Evolutionary conservation across 2,113 vertebrate genomes (phyloP).

Genomic region (Lipophrys pholis): DNA sequence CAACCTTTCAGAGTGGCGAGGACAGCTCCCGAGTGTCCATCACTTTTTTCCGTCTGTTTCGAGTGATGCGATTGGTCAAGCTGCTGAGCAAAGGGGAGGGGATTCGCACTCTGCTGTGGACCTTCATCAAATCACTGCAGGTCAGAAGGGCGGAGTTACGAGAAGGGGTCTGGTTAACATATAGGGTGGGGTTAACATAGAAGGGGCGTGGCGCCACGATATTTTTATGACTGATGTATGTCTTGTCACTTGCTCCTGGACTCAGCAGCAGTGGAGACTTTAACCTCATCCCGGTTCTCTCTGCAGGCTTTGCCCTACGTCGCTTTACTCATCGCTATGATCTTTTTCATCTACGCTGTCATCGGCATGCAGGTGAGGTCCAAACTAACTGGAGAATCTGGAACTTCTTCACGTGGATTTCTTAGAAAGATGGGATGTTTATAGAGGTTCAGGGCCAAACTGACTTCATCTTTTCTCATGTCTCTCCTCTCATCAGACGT

Average conservation of each 20-base stretch:
- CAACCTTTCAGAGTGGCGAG: conserved; percentile 88
- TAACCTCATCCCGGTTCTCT: neutral
- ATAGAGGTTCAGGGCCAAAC: too few species aligned
- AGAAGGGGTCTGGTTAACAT: neutral
- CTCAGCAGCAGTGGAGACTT: neutral
- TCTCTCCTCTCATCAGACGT: conserved; percentile 79
- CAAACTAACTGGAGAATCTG: neutral
- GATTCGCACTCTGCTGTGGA: conserved; percentile 97
- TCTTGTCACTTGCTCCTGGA: neutral
- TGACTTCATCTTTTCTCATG: neutral
- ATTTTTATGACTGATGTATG: too few species aligned
- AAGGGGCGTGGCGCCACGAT: too few species aligned
- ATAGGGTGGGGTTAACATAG: neutral
- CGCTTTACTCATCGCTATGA: conserved; percentile 94
- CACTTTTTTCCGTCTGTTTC: conserved; percentile 99
- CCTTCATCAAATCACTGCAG: conserved; percentile 99
- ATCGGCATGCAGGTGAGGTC: conserved; percentile 92
- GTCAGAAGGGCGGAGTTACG: conserved; percentile 70
- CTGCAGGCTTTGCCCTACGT: conserved; percentile 91
- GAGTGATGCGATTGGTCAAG: conserved; percentile 98
- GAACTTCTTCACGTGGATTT: neutral
- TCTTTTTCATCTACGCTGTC: conserved; percentile 96
- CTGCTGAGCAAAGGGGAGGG: conserved; percentile 98
- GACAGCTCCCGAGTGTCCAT: conserved; percentile 98
- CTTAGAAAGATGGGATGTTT: too few species aligned